Evolutionary conservation across 2,888 invertebrate genomes (phyloP).

Genomic region (Leptinotarsa haldemani): DNA sequence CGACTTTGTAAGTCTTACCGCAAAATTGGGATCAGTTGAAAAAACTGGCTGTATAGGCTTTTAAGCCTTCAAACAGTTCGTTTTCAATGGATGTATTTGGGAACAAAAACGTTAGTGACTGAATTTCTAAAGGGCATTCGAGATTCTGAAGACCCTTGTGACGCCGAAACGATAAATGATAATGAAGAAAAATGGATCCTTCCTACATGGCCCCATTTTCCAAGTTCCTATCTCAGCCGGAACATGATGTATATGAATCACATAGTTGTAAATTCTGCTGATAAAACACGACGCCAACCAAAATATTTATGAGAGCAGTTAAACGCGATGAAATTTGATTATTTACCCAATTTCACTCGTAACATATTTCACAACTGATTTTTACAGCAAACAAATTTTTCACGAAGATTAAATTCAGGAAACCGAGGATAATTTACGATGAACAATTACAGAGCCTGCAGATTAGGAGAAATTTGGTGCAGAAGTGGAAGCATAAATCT

Average conservation of each 20-base stretch:
- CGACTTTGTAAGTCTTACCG: no score
- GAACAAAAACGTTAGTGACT: no score
- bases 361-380: constrained; percentile 11
- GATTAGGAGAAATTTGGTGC: neutral
- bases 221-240: neutral
- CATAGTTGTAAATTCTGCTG: constrained; percentile 10
- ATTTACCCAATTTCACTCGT: constrained; percentile 15
- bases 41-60: no score
- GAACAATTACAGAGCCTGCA: neutral
- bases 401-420: neutral
- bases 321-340: constrained; percentile 9
- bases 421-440: neutral
- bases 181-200: neutral
- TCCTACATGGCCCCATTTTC: neutral
- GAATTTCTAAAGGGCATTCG: no score
- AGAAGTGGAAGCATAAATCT: neutral
- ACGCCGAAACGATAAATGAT: neutral
- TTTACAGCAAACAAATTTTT: constrained; percentile 8
- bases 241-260: constrained; percentile 12
- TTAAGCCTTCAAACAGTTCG: no score
- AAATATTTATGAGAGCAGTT: constrained; percentile 15
- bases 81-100: no score
- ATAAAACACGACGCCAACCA: constrained; percentile 2
- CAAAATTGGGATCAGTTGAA: no score
- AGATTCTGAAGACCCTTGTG: neutral